Conservation (phyloP, 2,888 invertebrate species). For the Mesopsocus fuscifrons region DNA sequence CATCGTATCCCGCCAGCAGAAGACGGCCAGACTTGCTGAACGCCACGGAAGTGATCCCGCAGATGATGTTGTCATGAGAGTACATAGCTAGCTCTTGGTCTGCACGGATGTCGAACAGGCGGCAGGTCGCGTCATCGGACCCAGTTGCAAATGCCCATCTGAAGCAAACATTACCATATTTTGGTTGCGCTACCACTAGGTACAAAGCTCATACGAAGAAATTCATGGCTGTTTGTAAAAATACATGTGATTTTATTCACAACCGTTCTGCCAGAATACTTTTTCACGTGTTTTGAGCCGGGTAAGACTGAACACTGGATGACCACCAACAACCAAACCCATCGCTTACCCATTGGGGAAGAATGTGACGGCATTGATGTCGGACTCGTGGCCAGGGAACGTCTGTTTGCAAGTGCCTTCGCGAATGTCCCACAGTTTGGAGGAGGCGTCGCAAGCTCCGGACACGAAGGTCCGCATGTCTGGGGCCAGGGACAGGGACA, state of each 20-base stretch:
- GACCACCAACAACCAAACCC: too few species aligned
- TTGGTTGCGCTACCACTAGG: too few species aligned
- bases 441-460: slow-evolving; percentile 97
- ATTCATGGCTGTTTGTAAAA: too few species aligned
- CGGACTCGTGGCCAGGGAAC: slow-evolving; percentile 99
- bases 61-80: slow-evolving; percentile 99
- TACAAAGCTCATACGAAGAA: too few species aligned
- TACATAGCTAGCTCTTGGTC: slow-evolving; percentile 99
- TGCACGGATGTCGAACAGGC: slow-evolving; percentile 98
- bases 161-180: background rate
- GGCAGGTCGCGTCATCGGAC: slow-evolving; percentile 98
- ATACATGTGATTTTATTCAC: too few species aligned
- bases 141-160: slow-evolving; percentile 90
- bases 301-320: too few species aligned
- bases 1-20: slow-evolving; percentile 95
- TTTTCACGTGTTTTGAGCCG: too few species aligned
- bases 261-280: too few species aligned
- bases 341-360: background rate
- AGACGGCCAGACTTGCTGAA: slow-evolving; percentile 95
- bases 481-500: slow-evolving; percentile 95
- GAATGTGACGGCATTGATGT: slow-evolving; percentile 93
- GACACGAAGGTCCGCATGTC: slow-evolving; percentile 99
- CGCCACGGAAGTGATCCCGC: slow-evolving; percentile 98
- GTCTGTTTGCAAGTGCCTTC: slow-evolving; percentile 99
- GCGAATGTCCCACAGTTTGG: slow-evolving; percentile 99